Percentiles rank a stretch among this genome's conserved stretches.
Evolutionary conservation across 53 echinoderm and acorn worm species (phyloP).

Genomic region (Echinarachnius parma): DNA sequence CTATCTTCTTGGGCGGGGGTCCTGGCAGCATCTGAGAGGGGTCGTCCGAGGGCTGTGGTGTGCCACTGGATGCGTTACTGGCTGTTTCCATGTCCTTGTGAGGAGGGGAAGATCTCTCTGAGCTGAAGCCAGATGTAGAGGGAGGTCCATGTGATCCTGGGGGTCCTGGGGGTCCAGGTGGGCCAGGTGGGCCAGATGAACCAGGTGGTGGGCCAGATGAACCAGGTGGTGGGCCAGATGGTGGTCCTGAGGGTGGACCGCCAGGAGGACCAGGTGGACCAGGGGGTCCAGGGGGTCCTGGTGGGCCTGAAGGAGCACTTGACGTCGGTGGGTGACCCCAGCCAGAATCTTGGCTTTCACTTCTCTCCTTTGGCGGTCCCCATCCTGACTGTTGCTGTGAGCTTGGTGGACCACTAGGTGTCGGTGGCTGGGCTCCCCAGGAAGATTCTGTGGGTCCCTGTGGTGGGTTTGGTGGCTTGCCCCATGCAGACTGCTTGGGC

Average conservation of each 20-base stretch:
- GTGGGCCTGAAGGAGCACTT: slow-evolving; percentile 1
- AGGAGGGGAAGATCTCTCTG: slow-evolving; percentile 56
- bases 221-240: slow-evolving; percentile 36
- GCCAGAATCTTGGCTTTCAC: slow-evolving; percentile 48
- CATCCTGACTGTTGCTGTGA: slow-evolving; percentile 38
- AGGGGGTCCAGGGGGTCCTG: slow-evolving; percentile 23
- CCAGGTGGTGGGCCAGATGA: neutral
- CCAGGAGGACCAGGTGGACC: neutral
- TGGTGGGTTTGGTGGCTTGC: slow-evolving; percentile 26
- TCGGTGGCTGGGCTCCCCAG: slow-evolving; percentile 50
- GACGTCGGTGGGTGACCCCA: slow-evolving; percentile 50
- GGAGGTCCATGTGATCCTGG: slow-evolving; percentile 43
- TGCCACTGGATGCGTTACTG: slow-evolving; percentile 49
- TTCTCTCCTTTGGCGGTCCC: slow-evolving; percentile 42
- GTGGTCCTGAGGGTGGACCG: neutral
- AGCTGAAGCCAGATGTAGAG: slow-evolving; percentile 26
- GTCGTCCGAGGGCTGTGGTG: slow-evolving; percentile 51
- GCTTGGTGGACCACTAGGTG: slow-evolving; percentile 12
- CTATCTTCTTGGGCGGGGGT: slow-evolving; percentile 63
- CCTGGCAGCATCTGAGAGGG: slow-evolving; percentile 35
- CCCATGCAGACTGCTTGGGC: slow-evolving; percentile 59
- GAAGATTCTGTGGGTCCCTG: slow-evolving; percentile 57
- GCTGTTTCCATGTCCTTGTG: slow-evolving; percentile 48
- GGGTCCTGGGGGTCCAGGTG: slow-evolving; percentile 16
- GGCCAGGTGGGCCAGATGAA: neutral